Conservation (phyloP, 2,113 vertebrate species). For the Apistogramma diplotaenia region DNA sequence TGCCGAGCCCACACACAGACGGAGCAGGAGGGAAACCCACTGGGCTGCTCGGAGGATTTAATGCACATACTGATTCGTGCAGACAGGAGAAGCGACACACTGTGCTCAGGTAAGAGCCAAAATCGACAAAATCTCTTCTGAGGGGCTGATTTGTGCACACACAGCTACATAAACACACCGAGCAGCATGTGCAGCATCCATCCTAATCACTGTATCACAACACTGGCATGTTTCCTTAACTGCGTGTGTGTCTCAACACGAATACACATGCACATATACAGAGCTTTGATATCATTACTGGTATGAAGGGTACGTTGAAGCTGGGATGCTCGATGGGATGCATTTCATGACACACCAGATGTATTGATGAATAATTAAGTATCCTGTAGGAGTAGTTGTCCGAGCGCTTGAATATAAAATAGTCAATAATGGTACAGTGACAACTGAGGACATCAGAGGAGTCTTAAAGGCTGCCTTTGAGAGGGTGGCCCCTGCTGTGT, state of each 20-base stretch:
- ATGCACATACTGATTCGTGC: neutral
- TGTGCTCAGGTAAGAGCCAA: slow-evolving; percentile 41
- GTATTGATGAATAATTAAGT: slow-evolving; percentile 14
- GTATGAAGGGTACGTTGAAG: neutral
- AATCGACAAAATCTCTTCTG: neutral
- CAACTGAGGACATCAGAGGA: neutral
- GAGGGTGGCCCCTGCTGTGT: slow-evolving; percentile 11
- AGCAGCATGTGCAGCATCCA: slow-evolving; percentile 31
- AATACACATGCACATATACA: neutral
- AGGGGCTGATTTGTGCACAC: neutral
- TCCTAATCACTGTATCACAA: slow-evolving; percentile 13
- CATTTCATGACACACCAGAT: neutral
- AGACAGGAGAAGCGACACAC: neutral
- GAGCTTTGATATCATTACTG: neutral
- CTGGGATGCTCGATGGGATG: neutral
- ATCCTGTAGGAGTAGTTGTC: neutral
- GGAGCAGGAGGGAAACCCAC: slow-evolving; percentile 31
- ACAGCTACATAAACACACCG: neutral
- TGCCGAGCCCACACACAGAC: slow-evolving; percentile 45
- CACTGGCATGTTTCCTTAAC: slow-evolving; percentile 32
- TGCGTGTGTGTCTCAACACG: neutral
- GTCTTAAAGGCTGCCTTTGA: neutral
- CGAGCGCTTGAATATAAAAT: neutral
- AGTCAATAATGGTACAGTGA: neutral
- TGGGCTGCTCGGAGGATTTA: slow-evolving; percentile 10